These are phyloP conservation scores for Melanotaenia pygmaea DNA, from an alignment of 2,797 vertebrate genomes.

Conservation along the genomic window DNA sequence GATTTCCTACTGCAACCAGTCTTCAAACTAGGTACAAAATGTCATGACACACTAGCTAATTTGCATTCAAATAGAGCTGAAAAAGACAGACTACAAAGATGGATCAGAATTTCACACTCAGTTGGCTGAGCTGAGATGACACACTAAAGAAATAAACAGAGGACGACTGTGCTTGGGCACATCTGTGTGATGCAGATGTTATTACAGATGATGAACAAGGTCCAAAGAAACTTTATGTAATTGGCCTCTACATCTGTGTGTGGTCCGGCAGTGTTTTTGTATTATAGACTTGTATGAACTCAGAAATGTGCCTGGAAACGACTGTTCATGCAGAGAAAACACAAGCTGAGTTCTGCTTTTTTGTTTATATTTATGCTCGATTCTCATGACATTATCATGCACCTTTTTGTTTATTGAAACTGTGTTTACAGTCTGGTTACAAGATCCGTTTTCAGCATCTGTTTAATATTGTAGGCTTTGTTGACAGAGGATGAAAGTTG, in stretches of 20 bases:
- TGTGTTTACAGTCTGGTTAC: neutral
- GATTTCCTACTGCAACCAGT: neutral
- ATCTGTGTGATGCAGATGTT: constrained; percentile 7
- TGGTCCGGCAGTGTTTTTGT: too few relatives aligned
- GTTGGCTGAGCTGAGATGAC: neutral
- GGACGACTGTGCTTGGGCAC: neutral
- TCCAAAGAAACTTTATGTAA: neutral
- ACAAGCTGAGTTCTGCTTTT: neutral
- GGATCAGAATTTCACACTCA: neutral
- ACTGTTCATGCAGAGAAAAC: neutral
- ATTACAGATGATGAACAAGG: constrained; percentile 10
- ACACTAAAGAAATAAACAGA: neutral
- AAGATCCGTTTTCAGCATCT: neutral
- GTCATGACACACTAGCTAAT: neutral
- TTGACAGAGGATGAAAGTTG: neutral
- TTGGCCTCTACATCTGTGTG: neutral
- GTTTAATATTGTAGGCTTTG: neutral
- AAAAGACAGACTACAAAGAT: neutral
- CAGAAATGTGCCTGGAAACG: neutral
- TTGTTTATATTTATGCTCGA: neutral
- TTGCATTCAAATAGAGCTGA: neutral
- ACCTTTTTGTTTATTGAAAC: neutral
- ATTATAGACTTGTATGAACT: neutral
- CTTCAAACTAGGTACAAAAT: neutral
- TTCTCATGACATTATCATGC: neutral